Evolutionary conservation across 2,113 vertebrate genomes (phyloP).

Genomic region (Thamnaconus septentrionalis): DNA sequence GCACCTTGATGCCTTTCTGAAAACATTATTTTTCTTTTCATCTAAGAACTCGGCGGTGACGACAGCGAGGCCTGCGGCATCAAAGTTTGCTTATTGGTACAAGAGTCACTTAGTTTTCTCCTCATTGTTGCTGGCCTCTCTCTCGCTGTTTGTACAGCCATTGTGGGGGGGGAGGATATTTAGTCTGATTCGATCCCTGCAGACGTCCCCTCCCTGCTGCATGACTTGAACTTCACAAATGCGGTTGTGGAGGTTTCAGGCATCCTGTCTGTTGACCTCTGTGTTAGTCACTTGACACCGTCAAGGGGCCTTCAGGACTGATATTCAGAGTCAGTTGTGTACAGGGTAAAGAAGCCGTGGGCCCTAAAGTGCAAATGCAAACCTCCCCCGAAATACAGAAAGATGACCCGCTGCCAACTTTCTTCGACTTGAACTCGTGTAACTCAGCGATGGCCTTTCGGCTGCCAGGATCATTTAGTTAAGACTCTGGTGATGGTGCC

Average conservation of each 20-base stretch:
- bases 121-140: slow-evolving; percentile 65
- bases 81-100: slow-evolving; percentile 74
- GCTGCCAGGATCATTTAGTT: too few relatives aligned
- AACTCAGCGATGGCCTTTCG: neutral
- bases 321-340: neutral
- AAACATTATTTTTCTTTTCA: slow-evolving; percentile 25
- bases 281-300: neutral
- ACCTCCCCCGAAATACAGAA: too few relatives aligned
- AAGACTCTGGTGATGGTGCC: too few relatives aligned
- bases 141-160: slow-evolving; percentile 62
- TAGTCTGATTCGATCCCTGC: slow-evolving; percentile 62
- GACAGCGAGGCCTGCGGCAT: slow-evolving; percentile 36
- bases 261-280: slow-evolving; percentile 32
- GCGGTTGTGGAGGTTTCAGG: slow-evolving; percentile 12
- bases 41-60: slow-evolving; percentile 53
- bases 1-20: slow-evolving; percentile 50
- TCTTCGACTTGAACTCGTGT: neutral
- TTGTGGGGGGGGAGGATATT: slow-evolving; percentile 75
- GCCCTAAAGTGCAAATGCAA: too few relatives aligned
- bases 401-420: too few relatives aligned
- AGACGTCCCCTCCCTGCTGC: slow-evolving; percentile 61
- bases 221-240: slow-evolving; percentile 46
- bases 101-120: slow-evolving; percentile 51
- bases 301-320: neutral
- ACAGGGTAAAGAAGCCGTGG: too few relatives aligned